A percentile compares a stretch with the other conserved stretches of the same genome.
phyloP scores from a whole-genome alignment of 1,140 invertebrate genomes.

The Pemphigus obesinymphae region DNA sequence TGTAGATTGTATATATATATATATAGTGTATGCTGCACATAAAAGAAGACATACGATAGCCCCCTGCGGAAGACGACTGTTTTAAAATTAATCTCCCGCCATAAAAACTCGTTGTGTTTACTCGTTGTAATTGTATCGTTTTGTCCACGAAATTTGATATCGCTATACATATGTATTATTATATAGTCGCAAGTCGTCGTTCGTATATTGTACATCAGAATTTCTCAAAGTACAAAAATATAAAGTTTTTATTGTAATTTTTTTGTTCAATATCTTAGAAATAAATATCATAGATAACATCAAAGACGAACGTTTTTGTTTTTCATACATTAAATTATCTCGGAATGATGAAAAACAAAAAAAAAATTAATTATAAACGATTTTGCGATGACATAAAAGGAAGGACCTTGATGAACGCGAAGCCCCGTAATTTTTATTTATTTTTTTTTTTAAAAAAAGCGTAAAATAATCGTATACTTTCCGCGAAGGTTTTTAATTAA shows the following conservation, averaged over 20 bases:
- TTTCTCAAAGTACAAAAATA: too few relatives aligned
- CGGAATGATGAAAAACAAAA: neutral
- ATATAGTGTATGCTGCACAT: neutral
- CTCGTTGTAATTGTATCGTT: conserved; percentile 1
- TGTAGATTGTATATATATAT: too few relatives aligned
- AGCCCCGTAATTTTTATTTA: neutral
- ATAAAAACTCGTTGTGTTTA: conserved; percentile 13
- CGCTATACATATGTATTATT: too few relatives aligned
- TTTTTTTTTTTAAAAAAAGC: neutral
- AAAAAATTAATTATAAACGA: neutral
- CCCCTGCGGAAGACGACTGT: neutral
- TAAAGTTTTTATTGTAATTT: neutral
- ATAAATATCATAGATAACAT: neutral
- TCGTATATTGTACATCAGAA: neutral
- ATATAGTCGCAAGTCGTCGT: too few relatives aligned
- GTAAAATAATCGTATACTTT: neutral
- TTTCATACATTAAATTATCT: neutral
- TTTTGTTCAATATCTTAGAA: too few relatives aligned
- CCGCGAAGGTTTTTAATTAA: neutral
- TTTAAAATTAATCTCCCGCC: neutral
- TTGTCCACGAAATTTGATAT: neutral
- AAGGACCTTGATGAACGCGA: neutral
- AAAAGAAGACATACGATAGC: neutral
- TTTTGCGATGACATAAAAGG: neutral
- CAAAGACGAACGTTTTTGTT: neutral